A percentile compares a stretch with the other conserved stretches of the same genome.
phyloP scores from a whole-genome alignment of 2,113 vertebrate genomes.

The Chunga burmeisteri region DNA sequence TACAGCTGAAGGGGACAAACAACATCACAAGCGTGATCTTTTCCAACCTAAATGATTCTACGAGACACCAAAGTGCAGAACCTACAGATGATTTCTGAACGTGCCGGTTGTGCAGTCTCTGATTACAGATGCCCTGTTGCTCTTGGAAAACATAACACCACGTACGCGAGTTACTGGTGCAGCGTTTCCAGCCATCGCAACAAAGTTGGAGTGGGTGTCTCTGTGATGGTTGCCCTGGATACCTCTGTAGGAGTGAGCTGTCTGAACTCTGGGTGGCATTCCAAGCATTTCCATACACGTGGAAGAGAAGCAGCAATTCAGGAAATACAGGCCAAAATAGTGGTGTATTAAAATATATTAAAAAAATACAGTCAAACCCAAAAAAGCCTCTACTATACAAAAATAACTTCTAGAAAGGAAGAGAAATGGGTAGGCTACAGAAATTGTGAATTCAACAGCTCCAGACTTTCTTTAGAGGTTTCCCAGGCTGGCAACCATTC shows the following conservation, averaged over 20 bases:
- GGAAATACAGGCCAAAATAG: background rate
- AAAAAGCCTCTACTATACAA: background rate
- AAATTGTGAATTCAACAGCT: background rate
- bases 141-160: background rate
- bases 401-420: background rate
- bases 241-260: slow-evolving; percentile 24
- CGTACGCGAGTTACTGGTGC: background rate
- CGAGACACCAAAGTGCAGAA: background rate
- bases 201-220: background rate
- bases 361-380: background rate
- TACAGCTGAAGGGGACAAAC: background rate
- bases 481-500: background rate
- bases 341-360: background rate
- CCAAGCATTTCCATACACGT: background rate
- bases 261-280: slow-evolving; percentile 39
- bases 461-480: background rate
- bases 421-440: background rate
- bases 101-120: background rate
- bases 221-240: slow-evolving; percentile 38
- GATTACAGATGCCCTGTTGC: background rate
- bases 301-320: background rate
- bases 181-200: background rate
- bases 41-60: background rate
- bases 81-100: background rate
- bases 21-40: background rate